A percentile compares a stretch with the other conserved stretches of the same genome.
Conservation (phyloP, 2,888 invertebrate genomes). For the Meloe dianella region DNA sequence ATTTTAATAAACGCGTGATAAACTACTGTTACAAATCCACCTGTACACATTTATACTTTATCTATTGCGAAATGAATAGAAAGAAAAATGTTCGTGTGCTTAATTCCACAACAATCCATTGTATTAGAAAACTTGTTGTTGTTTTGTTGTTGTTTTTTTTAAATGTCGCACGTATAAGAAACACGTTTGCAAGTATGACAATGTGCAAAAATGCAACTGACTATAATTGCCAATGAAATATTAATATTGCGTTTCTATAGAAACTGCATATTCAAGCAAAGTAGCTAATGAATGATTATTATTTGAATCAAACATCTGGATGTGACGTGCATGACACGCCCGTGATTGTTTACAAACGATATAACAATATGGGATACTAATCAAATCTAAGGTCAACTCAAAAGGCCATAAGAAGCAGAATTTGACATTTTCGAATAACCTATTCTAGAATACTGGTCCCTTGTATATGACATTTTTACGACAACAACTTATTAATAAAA, state of each 20-base stretch:
- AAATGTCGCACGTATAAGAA: background rate
- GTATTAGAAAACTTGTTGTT: too few species aligned
- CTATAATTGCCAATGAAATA: constrained; percentile 7
- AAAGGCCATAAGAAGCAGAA: constrained; percentile 13
- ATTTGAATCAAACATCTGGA: background rate
- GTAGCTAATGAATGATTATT: constrained; percentile 3
- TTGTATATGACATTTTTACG: constrained; percentile 14
- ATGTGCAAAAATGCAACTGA: constrained; percentile 6
- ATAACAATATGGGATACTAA: constrained; percentile 12
- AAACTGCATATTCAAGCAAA: constrained; percentile 3
- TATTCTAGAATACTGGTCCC: background rate
- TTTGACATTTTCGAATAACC: constrained; percentile 14
- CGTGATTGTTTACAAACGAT: constrained; percentile 13
- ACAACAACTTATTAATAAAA: background rate
- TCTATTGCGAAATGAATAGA: too few species aligned
- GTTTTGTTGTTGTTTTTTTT: too few species aligned
- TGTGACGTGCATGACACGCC: constrained; percentile 17
- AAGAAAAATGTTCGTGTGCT: too few species aligned
- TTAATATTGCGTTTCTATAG: background rate
- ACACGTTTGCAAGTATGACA: background rate
- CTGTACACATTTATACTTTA: too few species aligned
- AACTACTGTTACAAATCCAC: too few species aligned
- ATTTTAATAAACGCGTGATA: too few species aligned
- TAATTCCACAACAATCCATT: too few species aligned
- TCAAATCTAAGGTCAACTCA: constrained; percentile 14